phyloP scores from a whole-genome alignment of 1,140 invertebrate species.

The Pararge aegeria region DNA sequence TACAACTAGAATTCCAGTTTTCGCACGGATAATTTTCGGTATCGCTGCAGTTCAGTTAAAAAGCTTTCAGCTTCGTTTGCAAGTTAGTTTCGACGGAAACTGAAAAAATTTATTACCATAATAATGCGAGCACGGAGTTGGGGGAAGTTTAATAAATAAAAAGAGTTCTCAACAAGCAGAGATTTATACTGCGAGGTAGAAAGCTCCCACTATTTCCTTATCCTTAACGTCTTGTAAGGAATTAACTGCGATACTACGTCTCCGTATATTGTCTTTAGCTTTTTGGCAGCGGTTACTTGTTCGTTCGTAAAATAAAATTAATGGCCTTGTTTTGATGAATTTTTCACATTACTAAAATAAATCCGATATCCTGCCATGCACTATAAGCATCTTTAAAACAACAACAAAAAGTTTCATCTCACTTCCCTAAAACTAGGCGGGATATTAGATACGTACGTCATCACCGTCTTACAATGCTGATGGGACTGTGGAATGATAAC shows the following conservation, averaged over 20 bases:
- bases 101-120: constrained; percentile 9
- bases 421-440: too few relatives aligned
- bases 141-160: constrained; percentile 19
- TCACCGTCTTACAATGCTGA: too few relatives aligned
- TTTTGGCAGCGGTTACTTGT: constrained; percentile 5
- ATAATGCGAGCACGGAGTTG: constrained; percentile 13
- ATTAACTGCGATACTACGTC: constrained; percentile 12
- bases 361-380: not conserved
- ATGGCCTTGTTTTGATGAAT: constrained; percentile 16
- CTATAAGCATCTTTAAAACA: not conserved
- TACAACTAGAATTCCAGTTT: not conserved
- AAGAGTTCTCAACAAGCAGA: constrained; percentile 7
- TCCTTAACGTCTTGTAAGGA: constrained; percentile 12
- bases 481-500: too few relatives aligned
- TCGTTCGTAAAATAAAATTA: constrained; percentile 8
- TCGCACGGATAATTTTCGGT: not conserved
- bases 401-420: not conserved
- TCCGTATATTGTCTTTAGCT: not conserved
- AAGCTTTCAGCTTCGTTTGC: not conserved
- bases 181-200: constrained; percentile 19
- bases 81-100: not conserved
- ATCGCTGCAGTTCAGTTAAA: constrained; percentile 1
- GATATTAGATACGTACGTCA: too few relatives aligned
- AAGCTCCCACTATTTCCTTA: constrained; percentile 19
- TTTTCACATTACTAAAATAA: not conserved